Percentiles rank a stretch among this genome's conserved stretches.
These are phyloP conservation scores for Neosilurus mollespiculum DNA, from an alignment of 2,797 vertebrate species.

Conservation along the genomic window DNA sequence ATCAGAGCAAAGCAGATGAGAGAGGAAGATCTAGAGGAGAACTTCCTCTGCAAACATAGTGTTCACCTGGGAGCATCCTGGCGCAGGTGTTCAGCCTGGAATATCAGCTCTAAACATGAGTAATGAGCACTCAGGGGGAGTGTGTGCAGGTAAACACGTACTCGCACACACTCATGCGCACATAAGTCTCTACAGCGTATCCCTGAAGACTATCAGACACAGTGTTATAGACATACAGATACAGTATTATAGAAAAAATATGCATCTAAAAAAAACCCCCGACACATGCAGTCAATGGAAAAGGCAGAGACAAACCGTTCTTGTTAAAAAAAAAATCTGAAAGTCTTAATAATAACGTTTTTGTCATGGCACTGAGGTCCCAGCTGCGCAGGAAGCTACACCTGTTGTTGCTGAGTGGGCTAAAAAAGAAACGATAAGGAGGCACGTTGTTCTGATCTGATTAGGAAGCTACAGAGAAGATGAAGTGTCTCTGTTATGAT, in stretches of 20 bases:
- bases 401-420: slow-evolving; percentile 5
- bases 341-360: neutral
- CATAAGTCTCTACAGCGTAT: neutral
- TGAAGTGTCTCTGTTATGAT: slow-evolving; percentile 27
- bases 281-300: neutral
- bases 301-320: neutral
- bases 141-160: slow-evolving; percentile 49
- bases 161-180: slow-evolving; percentile 23
- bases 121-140: slow-evolving; percentile 58
- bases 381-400: neutral
- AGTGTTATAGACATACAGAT: neutral
- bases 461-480: slow-evolving; percentile 38
- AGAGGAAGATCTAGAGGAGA: slow-evolving; percentile 19
- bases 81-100: slow-evolving; percentile 57
- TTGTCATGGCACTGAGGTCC: neutral
- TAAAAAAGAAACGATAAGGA: neutral
- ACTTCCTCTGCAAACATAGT: slow-evolving; percentile 18
- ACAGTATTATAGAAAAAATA: neutral
- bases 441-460: slow-evolving; percentile 48
- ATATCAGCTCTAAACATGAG: slow-evolving; percentile 57
- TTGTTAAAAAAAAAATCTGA: neutral
- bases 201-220: neutral
- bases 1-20: no score
- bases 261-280: no score
- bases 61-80: slow-evolving; percentile 51